Evolutionary conservation across 30 jellyfish, hydroid and myxozoan genomes (phyloP).

Genomic region (Cassiopea andromeda): DNA sequence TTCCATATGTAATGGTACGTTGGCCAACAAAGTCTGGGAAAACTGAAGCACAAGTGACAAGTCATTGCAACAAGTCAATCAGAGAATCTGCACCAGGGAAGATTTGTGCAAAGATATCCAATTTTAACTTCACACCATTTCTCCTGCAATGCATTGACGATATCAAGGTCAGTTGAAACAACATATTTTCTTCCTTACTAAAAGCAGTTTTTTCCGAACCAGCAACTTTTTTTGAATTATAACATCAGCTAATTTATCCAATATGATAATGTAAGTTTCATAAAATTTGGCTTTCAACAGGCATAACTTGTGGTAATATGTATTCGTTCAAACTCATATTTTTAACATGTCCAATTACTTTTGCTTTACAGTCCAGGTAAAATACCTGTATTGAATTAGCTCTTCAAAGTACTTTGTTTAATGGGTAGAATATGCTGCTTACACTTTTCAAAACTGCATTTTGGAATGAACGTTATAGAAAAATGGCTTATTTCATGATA

Average conservation of each 20-base stretch:
- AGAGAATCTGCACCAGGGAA: conserved; percentile 57
- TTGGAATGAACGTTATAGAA: background rate
- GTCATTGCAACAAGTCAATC: conserved; percentile 10
- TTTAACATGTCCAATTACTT: background rate
- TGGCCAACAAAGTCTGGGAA: conserved; percentile 70
- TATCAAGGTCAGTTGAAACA: conserved; percentile 30
- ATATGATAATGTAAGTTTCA: background rate
- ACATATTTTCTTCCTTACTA: background rate
- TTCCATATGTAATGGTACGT: conserved; percentile 11
- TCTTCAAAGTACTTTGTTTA: background rate
- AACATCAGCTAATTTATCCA: background rate
- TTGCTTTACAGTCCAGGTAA: background rate
- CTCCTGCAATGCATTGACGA: conserved; percentile 63
- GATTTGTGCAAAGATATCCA: conserved; percentile 31
- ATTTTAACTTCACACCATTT: conserved; percentile 45
- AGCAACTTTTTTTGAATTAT: too few species aligned
- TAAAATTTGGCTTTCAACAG: background rate
- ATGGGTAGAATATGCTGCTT: background rate
- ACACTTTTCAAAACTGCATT: background rate
- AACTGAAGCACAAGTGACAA: conserved; percentile 38
- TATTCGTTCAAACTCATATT: background rate
- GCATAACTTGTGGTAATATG: background rate
- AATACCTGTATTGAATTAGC: background rate
- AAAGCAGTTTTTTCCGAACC: background rate
- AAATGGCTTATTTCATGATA: background rate